These are phyloP conservation scores for Myzus persicae DNA, from an alignment of 1,140 invertebrate genomes.

Conservation along the genomic window DNA sequence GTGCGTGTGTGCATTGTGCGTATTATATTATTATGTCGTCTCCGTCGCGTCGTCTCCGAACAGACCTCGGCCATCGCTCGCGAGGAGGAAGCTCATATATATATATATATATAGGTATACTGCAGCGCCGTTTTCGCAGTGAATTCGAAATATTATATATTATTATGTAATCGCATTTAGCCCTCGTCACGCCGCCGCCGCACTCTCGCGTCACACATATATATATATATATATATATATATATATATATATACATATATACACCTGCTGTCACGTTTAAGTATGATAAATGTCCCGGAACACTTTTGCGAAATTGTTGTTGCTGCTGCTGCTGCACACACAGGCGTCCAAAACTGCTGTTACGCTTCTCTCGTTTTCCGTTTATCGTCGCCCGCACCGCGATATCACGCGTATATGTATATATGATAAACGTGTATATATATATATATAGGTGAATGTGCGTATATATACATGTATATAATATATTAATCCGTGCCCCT, in stretches of 20 bases:
- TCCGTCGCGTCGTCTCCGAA: too few relatives aligned
- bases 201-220: background rate
- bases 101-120: background rate
- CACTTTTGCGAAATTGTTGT: slow-evolving; percentile 40
- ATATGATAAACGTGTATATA: background rate
- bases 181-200: background rate
- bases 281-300: slow-evolving; percentile 45
- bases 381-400: background rate
- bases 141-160: slow-evolving; percentile 41
- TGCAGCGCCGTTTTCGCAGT: background rate
- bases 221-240: too few relatives aligned
- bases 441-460: background rate
- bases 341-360: slow-evolving; percentile 11
- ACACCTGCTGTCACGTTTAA: slow-evolving; percentile 25
- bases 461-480: background rate
- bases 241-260: too few relatives aligned
- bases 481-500: background rate
- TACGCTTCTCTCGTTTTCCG: slow-evolving; percentile 17
- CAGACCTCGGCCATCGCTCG: too few relatives aligned
- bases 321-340: background rate
- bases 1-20: background rate
- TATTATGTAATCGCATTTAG: slow-evolving; percentile 34
- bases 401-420: background rate
- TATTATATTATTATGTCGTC: too few relatives aligned
- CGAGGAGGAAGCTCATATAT: too few relatives aligned